These are phyloP conservation scores for Cossypha dichroa DNA, from an alignment of 2,797 vertebrate genomes.

Conservation along the genomic window DNA sequence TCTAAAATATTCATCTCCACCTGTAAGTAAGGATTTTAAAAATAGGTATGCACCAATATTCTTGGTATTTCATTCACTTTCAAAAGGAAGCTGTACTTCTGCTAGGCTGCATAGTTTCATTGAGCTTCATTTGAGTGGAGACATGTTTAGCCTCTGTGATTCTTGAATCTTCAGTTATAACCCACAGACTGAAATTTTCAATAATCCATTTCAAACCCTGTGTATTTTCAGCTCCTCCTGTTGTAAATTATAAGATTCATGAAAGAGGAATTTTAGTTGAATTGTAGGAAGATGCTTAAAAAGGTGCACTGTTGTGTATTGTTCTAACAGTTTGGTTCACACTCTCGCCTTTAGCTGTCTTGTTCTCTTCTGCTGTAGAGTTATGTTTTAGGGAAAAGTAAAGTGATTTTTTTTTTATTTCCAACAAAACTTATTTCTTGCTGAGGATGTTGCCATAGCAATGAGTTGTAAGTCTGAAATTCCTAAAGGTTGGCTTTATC, in stretches of 20 bases:
- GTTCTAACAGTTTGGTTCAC: not conserved
- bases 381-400: constrained; percentile 47
- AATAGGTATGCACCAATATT: not conserved
- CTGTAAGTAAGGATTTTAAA: not conserved
- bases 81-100: not conserved
- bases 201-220: not conserved
- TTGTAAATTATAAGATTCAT: not conserved
- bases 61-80: not conserved
- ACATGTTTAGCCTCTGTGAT: rapidly evolving
- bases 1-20: not conserved
- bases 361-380: constrained; percentile 14
- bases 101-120: not conserved
- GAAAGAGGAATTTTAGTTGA: not conserved
- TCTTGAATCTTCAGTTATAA: not conserved
- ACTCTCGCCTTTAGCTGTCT: not conserved
- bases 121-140: not conserved
- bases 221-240: not conserved
- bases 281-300: not conserved
- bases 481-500: constrained; percentile 69
- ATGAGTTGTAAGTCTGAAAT: constrained; percentile 66
- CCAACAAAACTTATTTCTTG: constrained; percentile 20
- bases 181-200: not conserved
- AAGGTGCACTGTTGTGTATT: not conserved
- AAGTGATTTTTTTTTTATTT: constrained; percentile 49
- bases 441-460: constrained; percentile 69